Evolutionary conservation across 1,140 invertebrate genomes (phyloP).

Genomic region (Diprion similis): DNA sequence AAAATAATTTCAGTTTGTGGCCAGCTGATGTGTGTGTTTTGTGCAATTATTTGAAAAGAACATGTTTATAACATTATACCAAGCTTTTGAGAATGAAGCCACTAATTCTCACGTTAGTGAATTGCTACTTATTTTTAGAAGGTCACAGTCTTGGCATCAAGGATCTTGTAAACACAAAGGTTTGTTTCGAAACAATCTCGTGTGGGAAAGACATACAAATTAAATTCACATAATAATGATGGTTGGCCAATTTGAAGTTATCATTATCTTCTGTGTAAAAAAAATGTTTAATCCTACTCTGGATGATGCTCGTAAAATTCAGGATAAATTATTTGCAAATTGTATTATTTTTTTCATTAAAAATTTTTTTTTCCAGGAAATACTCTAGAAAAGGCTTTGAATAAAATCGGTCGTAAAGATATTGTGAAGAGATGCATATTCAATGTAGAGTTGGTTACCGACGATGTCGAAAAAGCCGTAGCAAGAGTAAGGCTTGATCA

Average conservation of each 20-base stretch:
- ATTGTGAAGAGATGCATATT: constrained; percentile 92
- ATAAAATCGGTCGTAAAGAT: constrained; percentile 89
- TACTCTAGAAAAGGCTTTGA: constrained; percentile 85
- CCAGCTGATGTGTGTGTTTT: too few relatives aligned
- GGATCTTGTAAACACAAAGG: constrained; percentile 29
- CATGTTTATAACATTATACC: constrained; percentile 56
- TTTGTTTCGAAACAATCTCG: constrained; percentile 25
- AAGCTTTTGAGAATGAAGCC: constrained; percentile 47
- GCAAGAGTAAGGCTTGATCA: constrained; percentile 79
- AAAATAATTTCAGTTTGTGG: background rate
- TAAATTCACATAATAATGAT: too few relatives aligned
- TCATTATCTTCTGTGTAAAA: background rate
- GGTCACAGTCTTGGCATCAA: constrained; percentile 14
- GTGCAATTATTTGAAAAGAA: constrained; percentile 8
- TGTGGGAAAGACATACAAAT: background rate
- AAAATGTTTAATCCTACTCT: background rate
- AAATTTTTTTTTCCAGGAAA: constrained; percentile 69
- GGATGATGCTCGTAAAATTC: background rate
- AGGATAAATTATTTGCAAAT: constrained; percentile 16
- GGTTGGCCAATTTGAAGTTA: background rate
- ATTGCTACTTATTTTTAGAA: constrained; percentile 48
- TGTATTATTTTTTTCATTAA: constrained; percentile 26
- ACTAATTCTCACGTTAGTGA: constrained; percentile 49
- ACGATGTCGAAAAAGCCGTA: constrained; percentile 80
- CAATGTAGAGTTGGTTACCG: constrained; percentile 81